These are phyloP conservation scores for Oplegnathus fasciatus DNA, from an alignment of 2,113 vertebrate species.

Conservation along the genomic window DNA sequence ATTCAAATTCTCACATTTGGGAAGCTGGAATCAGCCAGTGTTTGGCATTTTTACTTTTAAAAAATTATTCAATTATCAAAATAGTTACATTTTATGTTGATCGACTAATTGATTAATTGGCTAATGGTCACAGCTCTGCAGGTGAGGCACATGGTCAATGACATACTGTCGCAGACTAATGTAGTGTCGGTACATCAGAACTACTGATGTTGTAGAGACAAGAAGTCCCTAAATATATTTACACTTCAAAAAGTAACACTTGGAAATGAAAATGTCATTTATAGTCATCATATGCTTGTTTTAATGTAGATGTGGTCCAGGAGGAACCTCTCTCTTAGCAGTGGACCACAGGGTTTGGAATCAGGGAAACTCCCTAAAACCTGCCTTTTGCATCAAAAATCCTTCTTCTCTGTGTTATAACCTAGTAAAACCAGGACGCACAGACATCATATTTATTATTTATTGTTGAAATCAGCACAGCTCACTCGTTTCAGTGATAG, in stretches of 20 bases:
- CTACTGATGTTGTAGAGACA: neutral
- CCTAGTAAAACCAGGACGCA: neutral
- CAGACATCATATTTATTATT: neutral
- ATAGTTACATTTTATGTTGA: neutral
- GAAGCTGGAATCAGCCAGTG: neutral
- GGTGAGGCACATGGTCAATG: neutral
- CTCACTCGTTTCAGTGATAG: neutral
- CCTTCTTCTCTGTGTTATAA: neutral
- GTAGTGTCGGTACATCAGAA: neutral
- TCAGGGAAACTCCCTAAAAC: conserved; percentile 9
- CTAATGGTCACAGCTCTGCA: neutral
- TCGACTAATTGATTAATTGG: neutral
- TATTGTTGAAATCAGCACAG: neutral
- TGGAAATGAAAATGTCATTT: neutral
- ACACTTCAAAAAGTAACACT: neutral
- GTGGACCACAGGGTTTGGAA: neutral
- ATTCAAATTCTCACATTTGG: neutral
- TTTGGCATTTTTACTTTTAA: neutral
- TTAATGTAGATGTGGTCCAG: neutral
- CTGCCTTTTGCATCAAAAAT: conserved; percentile 21
- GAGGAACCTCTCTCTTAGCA: neutral
- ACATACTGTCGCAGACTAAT: neutral
- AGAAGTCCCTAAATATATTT: neutral
- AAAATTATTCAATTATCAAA: neutral
- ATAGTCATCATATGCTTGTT: neutral